Base-by-base conservation (phyloP, 2,797 vertebrate species). In the Eospalax fontanierii region DNA sequence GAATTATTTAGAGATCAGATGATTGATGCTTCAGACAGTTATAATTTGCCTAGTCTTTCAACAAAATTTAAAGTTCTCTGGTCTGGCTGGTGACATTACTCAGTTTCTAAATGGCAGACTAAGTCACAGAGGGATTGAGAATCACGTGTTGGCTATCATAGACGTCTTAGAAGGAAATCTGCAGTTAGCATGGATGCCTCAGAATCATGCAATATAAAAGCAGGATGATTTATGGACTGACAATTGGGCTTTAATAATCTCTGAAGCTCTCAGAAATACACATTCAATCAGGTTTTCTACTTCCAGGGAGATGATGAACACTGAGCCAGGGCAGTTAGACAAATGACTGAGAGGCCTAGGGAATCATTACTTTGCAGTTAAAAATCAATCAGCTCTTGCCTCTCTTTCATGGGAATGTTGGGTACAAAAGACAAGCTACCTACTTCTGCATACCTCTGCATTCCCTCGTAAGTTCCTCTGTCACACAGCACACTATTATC, bases 241-340 rank as follows among this genome's bases (percentile, higher is more conserved):
- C 94, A 95, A 93, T 92, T 80, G 75, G 92, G 83, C 90, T 94
- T 96, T 96, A 97, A 96, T 97, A 95, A 95, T 96, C 87, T 92
- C 87, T 87, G 57, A 85, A 90, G 93, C 79, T 96, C 96, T 89
- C 79, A 93, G 82, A 93, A 94, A 91, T 84, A 83, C 75, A 93
- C 92, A 92, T 97, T 97, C 89, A 92, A 93, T 97, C 96, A 97
- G 96, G 74, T 89, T 83, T 76, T 95, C 90, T 57, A 46, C 50
- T 97, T 94, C 88, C 71, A 87, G 88, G 40, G 75, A 97, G 70
- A 95, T 96, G 95, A 96, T 95, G 97, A 96, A 97, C 83, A 96
- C 75, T 71, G 93, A 94, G 78, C n/a, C 10, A 1, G 85, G 18
- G 80, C 76, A 95, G 74, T 95, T 96, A 97, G 95, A 95, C 75